phyloP scores from a whole-genome alignment of 2,113 vertebrate species.

The Lepus europaeus region DNA sequence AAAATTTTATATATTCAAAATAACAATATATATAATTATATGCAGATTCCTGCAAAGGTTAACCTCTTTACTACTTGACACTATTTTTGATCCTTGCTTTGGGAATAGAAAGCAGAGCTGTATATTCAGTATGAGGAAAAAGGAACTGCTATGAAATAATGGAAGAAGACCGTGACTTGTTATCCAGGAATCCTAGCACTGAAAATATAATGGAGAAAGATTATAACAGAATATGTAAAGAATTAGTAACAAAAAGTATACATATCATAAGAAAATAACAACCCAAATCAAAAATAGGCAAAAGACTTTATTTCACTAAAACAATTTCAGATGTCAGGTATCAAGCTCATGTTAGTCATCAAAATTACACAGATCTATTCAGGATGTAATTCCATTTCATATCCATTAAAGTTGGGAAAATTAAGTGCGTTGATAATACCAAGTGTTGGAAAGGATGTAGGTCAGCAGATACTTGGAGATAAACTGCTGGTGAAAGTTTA shows the following conservation, averaged over 20 bases:
- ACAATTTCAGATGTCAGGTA: background rate
- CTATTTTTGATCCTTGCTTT: background rate
- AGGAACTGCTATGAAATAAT: background rate
- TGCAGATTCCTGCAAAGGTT: background rate
- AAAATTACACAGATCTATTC: background rate
- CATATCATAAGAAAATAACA: background rate
- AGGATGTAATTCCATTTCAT: background rate
- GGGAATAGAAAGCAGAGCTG: background rate
- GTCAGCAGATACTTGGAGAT: background rate
- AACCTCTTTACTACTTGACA: background rate
- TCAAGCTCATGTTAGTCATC: background rate
- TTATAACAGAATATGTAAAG: background rate
- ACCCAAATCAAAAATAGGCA: background rate
- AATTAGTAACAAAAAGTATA: background rate
- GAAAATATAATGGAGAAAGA: background rate
- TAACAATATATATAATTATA: background rate
- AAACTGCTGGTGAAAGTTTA: background rate
- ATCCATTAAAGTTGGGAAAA: background rate
- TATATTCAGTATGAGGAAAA: background rate
- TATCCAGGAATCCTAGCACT: background rate
- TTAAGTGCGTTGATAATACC: background rate
- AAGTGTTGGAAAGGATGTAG: background rate
- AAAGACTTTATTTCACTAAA: background rate
- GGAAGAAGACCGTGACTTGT: background rate
- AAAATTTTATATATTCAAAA: background rate